Evolutionary conservation across 1,140 invertebrate genomes (phyloP).

Genomic region (Chironomus striatipennis): DNA sequence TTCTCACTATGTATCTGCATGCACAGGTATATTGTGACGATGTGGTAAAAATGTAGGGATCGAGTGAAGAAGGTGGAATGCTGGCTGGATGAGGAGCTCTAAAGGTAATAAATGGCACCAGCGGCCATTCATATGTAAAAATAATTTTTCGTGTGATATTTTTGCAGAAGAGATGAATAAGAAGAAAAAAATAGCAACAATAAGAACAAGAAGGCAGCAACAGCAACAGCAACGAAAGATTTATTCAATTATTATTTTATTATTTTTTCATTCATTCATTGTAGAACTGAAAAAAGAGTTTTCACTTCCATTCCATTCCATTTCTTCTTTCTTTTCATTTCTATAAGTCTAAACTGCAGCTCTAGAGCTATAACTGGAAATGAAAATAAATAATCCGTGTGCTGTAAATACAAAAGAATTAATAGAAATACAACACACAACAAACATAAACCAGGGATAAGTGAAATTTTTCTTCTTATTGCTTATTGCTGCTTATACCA

Average conservation of each 20-base stretch:
- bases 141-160: constrained; percentile 18
- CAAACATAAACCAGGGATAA: constrained; percentile 10
- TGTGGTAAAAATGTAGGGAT: background rate
- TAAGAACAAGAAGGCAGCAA: background rate
- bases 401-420: constrained; percentile 3
- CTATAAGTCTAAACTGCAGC: background rate
- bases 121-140: constrained; percentile 18
- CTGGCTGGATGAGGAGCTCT: background rate
- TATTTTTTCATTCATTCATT: background rate
- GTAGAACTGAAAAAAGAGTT: no score
- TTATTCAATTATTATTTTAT: constrained; percentile 4
- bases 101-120: constrained; percentile 18
- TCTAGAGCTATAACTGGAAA: background rate
- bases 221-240: background rate
- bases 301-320: background rate
- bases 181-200: background rate
- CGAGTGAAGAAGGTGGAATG: background rate
- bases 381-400: constrained; percentile 3
- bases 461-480: constrained; percentile 1
- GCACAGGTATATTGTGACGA: background rate
- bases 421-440: background rate
- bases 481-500: background rate
- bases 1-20: no score
- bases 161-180: background rate
- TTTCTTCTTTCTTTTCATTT: background rate